Evolutionary conservation across 1,140 invertebrate genomes (phyloP), one percentile per base, ranked within the genome.

Genomic region (Drosophila dunni): DNA sequence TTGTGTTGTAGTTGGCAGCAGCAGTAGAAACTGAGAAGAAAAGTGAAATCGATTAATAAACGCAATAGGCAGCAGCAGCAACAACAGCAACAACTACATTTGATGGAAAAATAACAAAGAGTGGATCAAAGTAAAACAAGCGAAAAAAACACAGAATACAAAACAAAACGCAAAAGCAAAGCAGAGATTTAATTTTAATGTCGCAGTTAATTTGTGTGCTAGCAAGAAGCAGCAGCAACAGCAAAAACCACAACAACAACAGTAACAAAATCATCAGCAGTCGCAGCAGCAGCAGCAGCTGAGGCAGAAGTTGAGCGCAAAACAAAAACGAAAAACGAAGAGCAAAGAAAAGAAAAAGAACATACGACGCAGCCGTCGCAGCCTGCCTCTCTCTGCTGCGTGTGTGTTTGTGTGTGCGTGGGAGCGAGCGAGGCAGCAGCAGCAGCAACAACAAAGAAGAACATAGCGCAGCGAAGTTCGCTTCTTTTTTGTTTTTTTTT

Each of bases 191-290:
- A 62, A 62, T 56, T 51, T 86, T 89, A 75, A 88, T 88, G 84
- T 88, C 83, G 83, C 83, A 88, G 83, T 88, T 89, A 89, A 79
- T 89, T 88, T 88, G 81, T 83, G 73, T 79, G 84, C 77, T 79
- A 66, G 68, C 66, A 68, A 76, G 68, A 65, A 79, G 63, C 53
- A 78, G 58, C 66, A 80, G 53, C 75, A 78, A 24, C 70, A 68
- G 29, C 62, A 79, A 20, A 44, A 70, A 56, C 69, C 74, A 38
- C 50, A 56, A 42, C 46, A 60, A n/a, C 67, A 63, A 13, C 58
- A 69, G 7, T 13, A 70, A 1, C 53, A 72, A 2, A 53, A 58
- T 8, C 56, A 60, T 20, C 54, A 67, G 45, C 53, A 66, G 45
- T 62, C 63, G 9, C 69, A 72, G 6, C 34, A 56, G 3, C 58